Conservation (phyloP, 2,888 invertebrate genomes). For the Hydraecia micacea region DNA sequence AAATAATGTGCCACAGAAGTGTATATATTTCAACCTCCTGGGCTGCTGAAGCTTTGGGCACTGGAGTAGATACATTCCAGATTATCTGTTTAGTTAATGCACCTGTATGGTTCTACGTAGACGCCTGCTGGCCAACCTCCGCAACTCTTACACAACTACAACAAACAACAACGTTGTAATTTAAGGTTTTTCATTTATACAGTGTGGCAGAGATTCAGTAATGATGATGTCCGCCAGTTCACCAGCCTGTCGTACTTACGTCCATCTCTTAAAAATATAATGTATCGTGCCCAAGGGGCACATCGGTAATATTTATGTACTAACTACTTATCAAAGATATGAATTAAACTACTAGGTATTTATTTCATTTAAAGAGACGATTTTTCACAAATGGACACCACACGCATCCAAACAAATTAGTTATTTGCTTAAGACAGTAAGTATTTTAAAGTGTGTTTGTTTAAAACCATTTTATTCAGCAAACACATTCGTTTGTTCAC, state of each 20-base stretch:
- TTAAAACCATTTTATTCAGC: constrained; percentile 28
- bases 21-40: background rate
- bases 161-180: too few species aligned
- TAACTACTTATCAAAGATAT: too few species aligned
- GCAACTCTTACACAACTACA: constrained; percentile 28
- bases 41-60: too few species aligned
- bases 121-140: constrained; percentile 13
- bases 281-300: too few species aligned
- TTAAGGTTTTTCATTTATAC: background rate
- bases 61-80: too few species aligned
- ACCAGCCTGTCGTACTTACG: too few species aligned
- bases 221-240: too few species aligned
- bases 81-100: background rate
- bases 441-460: constrained; percentile 16
- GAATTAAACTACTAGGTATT: background rate
- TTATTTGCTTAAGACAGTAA: constrained; percentile 15
- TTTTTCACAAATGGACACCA: background rate
- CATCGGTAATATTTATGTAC: too few species aligned
- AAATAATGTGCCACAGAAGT: background rate
- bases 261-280: too few species aligned
- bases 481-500: constrained; percentile 36
- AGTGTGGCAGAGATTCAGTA: too few species aligned
- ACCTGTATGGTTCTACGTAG: too few species aligned
- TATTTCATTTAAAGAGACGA: background rate
- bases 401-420: background rate